phyloP scores from a whole-genome alignment of 2,113 vertebrate species.

The Hydrolagus affinis region DNA sequence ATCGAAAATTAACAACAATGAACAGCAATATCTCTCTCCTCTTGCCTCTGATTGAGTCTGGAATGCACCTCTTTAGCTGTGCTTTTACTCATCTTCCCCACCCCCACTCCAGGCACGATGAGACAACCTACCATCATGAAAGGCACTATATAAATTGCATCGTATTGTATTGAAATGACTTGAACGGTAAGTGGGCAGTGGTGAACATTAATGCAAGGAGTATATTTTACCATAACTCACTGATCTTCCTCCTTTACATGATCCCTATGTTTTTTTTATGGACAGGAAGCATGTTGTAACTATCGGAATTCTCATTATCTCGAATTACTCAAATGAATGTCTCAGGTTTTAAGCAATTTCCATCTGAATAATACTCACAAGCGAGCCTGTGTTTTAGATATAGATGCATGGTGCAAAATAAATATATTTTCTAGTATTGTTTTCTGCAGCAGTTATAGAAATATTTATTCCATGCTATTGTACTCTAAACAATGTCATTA shows the following conservation, averaged over 20 bases:
- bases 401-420: too few relatives aligned
- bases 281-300: neutral
- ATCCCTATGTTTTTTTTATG: neutral
- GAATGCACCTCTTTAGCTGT: too few relatives aligned
- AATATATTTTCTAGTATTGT: too few relatives aligned
- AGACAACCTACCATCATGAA: neutral
- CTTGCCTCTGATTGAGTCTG: too few relatives aligned
- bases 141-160: neutral
- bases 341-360: neutral
- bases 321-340: neutral
- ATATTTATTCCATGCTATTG: neutral
- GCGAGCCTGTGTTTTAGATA: neutral
- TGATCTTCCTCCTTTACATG: neutral
- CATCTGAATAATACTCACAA: slow-evolving; percentile 8
- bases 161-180: too few relatives aligned
- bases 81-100: too few relatives aligned
- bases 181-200: neutral
- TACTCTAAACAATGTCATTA: neutral
- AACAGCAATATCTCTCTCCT: neutral
- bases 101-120: too few relatives aligned
- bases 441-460: neutral
- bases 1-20: neutral
- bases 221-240: neutral
- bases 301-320: neutral
- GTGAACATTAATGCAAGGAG: neutral